Conservation (phyloP, 2,888 invertebrate species). For the Lepidochitona cinerea region DNA sequence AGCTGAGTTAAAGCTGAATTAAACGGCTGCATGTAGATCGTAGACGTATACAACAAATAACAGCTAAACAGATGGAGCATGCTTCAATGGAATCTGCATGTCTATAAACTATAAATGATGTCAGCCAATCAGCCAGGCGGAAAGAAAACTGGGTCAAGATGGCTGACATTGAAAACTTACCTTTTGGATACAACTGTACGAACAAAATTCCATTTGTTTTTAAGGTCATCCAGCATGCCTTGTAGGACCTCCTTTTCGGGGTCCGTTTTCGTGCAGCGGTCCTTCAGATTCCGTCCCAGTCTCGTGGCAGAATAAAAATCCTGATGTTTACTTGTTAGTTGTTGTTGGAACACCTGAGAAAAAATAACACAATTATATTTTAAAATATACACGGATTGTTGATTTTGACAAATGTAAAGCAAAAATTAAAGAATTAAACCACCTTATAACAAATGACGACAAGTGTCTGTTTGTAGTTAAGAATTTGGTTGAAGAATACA, state of each 20-base stretch:
- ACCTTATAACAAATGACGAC: background rate
- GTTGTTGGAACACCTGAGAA: slow-evolving; percentile 67
- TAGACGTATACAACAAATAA: too few species aligned
- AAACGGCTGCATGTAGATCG: too few species aligned
- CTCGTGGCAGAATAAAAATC: slow-evolving; percentile 68
- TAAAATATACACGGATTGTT: too few species aligned
- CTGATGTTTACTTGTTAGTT: slow-evolving; percentile 64
- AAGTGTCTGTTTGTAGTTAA: background rate
- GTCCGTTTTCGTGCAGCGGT: slow-evolving; percentile 67
- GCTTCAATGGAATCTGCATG: too few species aligned
- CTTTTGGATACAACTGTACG: slow-evolving; percentile 64
- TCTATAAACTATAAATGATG: too few species aligned
- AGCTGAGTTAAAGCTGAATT: too few species aligned
- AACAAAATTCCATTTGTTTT: slow-evolving; percentile 69
- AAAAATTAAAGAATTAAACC: too few species aligned
- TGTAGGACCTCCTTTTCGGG: slow-evolving; percentile 65
- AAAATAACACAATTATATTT: too few species aligned
- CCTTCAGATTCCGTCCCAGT: slow-evolving; percentile 69
- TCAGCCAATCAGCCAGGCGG: too few species aligned
- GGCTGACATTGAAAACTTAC: slow-evolving; percentile 35
- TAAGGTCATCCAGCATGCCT: slow-evolving; percentile 68
- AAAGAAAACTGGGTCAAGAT: background rate
- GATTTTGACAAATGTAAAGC: too few species aligned
- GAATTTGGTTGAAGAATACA: too few species aligned
- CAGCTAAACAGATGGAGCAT: too few species aligned